Base-by-base conservation (phyloP, 2,113 vertebrate genomes). In the Oxygymnocypris stewartii region DNA sequence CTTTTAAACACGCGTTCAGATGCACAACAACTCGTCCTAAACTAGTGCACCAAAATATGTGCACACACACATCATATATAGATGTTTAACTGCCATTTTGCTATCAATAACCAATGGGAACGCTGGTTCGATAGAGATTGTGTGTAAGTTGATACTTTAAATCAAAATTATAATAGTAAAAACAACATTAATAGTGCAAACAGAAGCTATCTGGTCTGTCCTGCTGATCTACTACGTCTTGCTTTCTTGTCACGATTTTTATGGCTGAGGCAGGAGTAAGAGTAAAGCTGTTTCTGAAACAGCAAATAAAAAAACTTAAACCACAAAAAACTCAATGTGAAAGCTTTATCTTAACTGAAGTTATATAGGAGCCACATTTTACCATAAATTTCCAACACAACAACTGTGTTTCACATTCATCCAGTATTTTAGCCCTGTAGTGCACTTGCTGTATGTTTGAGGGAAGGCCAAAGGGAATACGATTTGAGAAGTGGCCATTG, bases 1-100 rank as follows among this genome's bases (percentile, higher is more conserved):
- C 88, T 82, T 77, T 86, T 86, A 89, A 75, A 88, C 86, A 85
- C 63, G 87, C 84, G 89, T 89, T 89, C 88, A 79, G n/a, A 85
- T 47, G 59, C 37, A 80, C 76, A 63, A 76, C 76, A 75, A 67
- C 65, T 73, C 25, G 49, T 51, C 49, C 49, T 14, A 51, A 51
- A 51, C 49, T 16, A 54, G 42, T 40, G 57, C 28, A 31, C 51
- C 57, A 28, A 86, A 44, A 63, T 51, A 57, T n/a, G 51, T 44
- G 59, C 61, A 25, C 12, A 78, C 75, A 80, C 74, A 79, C 77
- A 82, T 49, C n/a, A 28, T 5, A 83, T 76, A 28, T 4, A 14
- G 40, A 28, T 44, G 71, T 63, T 54, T 76, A 51, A 40, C 54
- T 51, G 75, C 40, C 51, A 77, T 79, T 75, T 61, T n/a, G 28